phyloP scores from a whole-genome alignment of 2,113 vertebrate species.

The Muntiacus muntjak region DNA sequence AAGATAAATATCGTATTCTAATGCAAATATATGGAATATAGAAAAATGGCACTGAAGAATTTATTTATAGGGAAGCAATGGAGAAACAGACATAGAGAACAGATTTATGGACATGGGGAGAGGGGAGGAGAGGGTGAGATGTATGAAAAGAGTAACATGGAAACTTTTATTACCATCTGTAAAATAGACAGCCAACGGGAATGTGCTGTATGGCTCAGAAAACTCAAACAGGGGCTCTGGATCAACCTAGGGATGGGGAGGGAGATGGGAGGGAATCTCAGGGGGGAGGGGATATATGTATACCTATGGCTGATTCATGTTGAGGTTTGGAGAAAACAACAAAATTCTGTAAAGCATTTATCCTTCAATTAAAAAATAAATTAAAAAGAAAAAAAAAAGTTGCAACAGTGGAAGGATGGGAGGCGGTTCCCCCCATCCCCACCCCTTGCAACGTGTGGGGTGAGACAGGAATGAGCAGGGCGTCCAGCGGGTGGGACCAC shows the following conservation, averaged over 20 bases:
- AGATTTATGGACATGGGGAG: neutral
- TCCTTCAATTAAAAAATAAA: neutral
- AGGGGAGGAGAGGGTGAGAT: neutral
- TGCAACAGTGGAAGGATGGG: neutral
- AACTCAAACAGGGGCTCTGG: neutral
- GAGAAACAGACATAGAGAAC: neutral
- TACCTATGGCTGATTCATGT: neutral
- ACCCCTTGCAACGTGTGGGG: neutral
- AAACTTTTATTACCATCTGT: neutral
- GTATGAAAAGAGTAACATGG: neutral
- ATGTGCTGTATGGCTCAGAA: neutral
- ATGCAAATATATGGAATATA: neutral
- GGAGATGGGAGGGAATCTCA: neutral
- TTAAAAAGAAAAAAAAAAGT: neutral
- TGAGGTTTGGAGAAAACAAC: neutral
- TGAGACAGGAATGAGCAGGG: neutral
- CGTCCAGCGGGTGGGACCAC: neutral
- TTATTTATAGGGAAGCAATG: neutral
- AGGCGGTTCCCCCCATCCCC: accelerated
- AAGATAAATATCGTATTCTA: neutral
- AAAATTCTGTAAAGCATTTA: neutral
- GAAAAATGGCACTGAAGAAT: neutral
- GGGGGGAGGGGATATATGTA: neutral
- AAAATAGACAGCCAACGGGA: neutral
- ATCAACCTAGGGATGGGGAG: neutral